phyloP scores from a whole-genome alignment of 92 coral and sea anemone genomes.

The Epizoanthus rinbou region DNA sequence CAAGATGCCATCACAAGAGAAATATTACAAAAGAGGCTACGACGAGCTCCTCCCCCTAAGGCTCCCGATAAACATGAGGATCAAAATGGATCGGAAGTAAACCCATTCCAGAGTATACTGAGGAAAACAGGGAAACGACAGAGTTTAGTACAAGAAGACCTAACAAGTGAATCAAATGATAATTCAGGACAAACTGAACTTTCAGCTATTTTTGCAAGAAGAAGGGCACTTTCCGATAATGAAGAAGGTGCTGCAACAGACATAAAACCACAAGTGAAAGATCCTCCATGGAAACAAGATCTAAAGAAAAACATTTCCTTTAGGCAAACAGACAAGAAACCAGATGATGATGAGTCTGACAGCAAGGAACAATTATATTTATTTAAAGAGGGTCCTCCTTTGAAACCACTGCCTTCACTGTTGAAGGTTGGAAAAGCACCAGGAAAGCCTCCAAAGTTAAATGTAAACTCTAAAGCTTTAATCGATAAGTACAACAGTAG shows the following conservation, averaged over 20 bases:
- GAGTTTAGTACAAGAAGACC: slow-evolving; percentile 64
- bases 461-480: too few species aligned
- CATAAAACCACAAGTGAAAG: neutral
- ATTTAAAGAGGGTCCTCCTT: slow-evolving; percentile 51
- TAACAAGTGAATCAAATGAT: neutral
- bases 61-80: neutral
- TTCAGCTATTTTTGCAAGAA: slow-evolving; percentile 28
- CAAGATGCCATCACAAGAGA: slow-evolving; percentile 33
- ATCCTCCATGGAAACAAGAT: slow-evolving; percentile 34
- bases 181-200: slow-evolving; percentile 10
- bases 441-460: slow-evolving; percentile 42
- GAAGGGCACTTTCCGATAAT: slow-evolving; percentile 21
- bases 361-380: slow-evolving; percentile 8
- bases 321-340: neutral
- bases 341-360: neutral
- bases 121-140: slow-evolving; percentile 67
- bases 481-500: too few species aligned
- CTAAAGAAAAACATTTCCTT: neutral
- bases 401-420: slow-evolving; percentile 67
- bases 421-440: slow-evolving; percentile 67
- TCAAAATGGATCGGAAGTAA: neutral
- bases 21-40: slow-evolving; percentile 30
- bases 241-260: slow-evolving; percentile 6
- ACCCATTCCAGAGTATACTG: slow-evolving; percentile 33
- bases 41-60: slow-evolving; percentile 30